phyloP scores from a whole-genome alignment of 2,113 vertebrate species.

The Spermophilus dauricus region DNA sequence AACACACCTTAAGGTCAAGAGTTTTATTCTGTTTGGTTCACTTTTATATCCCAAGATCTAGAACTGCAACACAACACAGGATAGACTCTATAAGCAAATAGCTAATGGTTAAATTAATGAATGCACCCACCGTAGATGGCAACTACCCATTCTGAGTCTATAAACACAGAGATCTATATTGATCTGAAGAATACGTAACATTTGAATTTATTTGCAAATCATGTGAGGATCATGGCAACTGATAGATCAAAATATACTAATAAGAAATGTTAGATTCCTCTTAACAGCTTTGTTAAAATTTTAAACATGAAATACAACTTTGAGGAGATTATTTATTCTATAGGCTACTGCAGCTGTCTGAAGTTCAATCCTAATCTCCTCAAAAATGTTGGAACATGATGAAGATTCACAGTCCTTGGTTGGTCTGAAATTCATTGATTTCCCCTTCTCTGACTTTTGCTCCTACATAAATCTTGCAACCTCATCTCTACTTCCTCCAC shows the following conservation, averaged over 20 bases:
- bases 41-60: not conserved
- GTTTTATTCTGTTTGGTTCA: not conserved
- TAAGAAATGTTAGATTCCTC: not conserved
- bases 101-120: not conserved
- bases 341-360: not conserved
- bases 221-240: not conserved
- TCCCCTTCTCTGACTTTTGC: not conserved
- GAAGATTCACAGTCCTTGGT: not conserved
- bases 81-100: not conserved
- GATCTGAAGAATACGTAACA: not conserved
- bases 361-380: not conserved
- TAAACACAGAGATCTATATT: not conserved
- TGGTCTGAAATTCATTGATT: not conserved
- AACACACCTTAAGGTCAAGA: fast-evolving
- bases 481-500: not conserved
- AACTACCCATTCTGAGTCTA: not conserved
- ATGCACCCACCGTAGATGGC: no score
- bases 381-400: not conserved
- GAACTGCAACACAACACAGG: not conserved
- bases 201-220: not conserved
- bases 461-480: not conserved
- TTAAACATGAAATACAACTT: not conserved
- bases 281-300: not conserved
- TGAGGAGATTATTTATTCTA: not conserved
- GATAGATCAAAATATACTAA: not conserved